These are phyloP conservation scores for Struthio camelus DNA, from an alignment of 2,113 vertebrate genomes.

Conservation along the genomic window DNA sequence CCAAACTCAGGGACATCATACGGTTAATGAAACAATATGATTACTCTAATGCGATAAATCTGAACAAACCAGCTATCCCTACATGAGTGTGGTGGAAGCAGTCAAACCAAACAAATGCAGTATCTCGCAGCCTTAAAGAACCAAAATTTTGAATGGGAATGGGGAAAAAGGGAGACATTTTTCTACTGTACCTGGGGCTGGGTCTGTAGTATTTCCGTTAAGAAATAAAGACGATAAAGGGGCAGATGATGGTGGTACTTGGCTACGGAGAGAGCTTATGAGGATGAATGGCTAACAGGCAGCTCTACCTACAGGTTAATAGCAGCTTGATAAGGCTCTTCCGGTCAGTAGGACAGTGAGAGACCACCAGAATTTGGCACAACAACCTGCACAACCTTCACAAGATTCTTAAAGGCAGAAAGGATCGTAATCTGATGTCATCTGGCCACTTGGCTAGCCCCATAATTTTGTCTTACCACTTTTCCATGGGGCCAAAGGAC, in stretches of 20 bases:
- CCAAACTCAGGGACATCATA: neutral
- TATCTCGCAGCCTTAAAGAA: neutral
- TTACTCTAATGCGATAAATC: fast-evolving
- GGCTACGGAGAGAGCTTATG: neutral
- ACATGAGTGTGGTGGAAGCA: neutral
- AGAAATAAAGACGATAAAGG: neutral
- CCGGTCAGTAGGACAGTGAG: neutral
- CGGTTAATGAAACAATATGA: fast-evolving
- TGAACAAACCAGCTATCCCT: neutral
- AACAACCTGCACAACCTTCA: neutral
- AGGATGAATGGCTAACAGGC: too few species aligned
- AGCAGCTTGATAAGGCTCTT: neutral
- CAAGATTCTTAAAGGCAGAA: neutral
- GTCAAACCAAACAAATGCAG: neutral
- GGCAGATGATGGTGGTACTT: neutral
- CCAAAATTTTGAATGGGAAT: neutral
- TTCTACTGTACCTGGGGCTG: neutral
- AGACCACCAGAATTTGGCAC: neutral
- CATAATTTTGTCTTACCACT: neutral
- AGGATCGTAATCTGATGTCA: neutral
- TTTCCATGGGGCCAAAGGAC: neutral
- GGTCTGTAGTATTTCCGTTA: neutral
- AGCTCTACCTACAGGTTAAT: neutral
- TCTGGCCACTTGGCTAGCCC: neutral
- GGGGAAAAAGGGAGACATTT: neutral